Base-by-base conservation (phyloP, 2,888 invertebrate species). In the Tachina lurida region DNA sequence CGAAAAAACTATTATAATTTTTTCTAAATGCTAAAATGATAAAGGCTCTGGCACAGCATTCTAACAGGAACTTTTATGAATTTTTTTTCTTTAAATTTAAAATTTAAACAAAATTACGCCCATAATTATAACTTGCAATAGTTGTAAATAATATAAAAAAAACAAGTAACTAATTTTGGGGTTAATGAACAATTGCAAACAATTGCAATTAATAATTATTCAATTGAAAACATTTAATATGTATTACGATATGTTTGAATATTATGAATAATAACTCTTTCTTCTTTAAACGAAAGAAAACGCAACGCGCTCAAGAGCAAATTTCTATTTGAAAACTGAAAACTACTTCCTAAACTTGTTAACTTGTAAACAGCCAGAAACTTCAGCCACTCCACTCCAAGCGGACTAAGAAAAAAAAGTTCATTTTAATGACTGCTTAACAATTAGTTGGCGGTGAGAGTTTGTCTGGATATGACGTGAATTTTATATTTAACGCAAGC, bases 381-480 rank as follows among this genome's bases (percentile, higher is more conserved):
- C n/a, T 17, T 47, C 17, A 68, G 17, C 17, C 43, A 56, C 31
- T 31, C 7, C 17, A 71, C 74, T 77, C 49, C 49, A 43, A 4
- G 10, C 45, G 45, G 43, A 5, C 49, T 62, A 73, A 31, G 31
- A 4, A 31, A 31, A 31, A 76, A 67, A 83, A 73, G 43, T 49
- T 62, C 62, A 83, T 68, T 67, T 80, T 76, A 58, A 76, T 52
- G 76, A 54, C 52, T 56, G 22, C 63, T 67, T 79, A 76, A 10
- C 79, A 65, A 76, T 76, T 68, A 86, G 86, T 86, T 76, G 31
- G 71, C 73, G 71, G 62, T 73, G 56, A 84, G 79, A 86, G 84
- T 73, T 84, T 73, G 79, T 52, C 71, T 73, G 47, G 67, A 8
- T 62, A 80, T 56, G 79, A 86, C 67, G 86, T 86, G 83, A 67